A percentile compares a stretch with the other conserved stretches of the same genome.
Evolutionary conservation across 2,113 vertebrate species (phyloP).

Genomic region (Heteronetta atricapilla): DNA sequence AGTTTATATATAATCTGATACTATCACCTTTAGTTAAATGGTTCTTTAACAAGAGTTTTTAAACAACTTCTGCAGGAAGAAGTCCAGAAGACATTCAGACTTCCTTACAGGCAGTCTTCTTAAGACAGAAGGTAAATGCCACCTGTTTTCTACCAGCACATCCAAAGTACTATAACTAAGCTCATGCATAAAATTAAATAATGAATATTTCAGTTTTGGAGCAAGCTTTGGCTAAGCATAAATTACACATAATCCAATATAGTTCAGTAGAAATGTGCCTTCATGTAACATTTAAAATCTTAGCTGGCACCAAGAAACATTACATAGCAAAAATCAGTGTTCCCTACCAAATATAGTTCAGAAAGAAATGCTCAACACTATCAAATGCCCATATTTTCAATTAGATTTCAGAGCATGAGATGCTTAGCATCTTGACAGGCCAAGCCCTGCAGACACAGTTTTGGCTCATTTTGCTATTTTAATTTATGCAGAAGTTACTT

Average conservation of each 20-base stretch:
- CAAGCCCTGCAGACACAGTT: not conserved
- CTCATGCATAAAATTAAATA: not conserved
- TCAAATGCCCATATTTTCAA: not conserved
- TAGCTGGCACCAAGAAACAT: not conserved
- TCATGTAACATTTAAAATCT: not conserved
- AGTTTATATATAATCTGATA: not conserved
- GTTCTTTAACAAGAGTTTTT: not conserved
- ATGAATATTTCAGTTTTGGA: not conserved
- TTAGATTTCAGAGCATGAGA: not conserved
- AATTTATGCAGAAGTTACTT: not conserved
- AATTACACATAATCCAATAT: not conserved
- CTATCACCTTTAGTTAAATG: not conserved
- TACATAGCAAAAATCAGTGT: conserved; percentile 19
- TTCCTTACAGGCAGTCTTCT: not conserved
- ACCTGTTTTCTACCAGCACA: not conserved
- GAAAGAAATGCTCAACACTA: not conserved
- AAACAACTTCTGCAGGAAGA: not conserved
- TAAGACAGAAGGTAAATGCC: not conserved
- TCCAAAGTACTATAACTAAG: not conserved
- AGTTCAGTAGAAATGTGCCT: not conserved
- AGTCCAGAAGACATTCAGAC: not conserved
- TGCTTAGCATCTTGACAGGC: not conserved
- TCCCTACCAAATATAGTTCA: conserved; percentile 26
- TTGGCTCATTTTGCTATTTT: conserved; percentile 5
- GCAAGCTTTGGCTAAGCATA: not conserved